A percentile compares a stretch with the other conserved stretches of the same genome.
Conservation (phyloP, 2,113 vertebrate genomes). For the Pangasianodon gigas region DNA sequence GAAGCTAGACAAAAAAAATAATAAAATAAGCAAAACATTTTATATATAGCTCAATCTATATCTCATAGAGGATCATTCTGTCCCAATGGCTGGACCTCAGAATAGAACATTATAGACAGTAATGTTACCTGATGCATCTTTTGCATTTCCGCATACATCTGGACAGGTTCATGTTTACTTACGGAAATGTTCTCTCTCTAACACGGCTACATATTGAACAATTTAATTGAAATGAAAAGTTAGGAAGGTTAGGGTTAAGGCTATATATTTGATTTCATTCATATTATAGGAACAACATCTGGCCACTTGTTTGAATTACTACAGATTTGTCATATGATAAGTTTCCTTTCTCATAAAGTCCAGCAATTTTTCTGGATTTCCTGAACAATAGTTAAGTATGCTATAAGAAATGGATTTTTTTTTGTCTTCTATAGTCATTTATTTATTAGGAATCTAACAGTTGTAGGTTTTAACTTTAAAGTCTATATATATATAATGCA, state of each 20-base stretch:
- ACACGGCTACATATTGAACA: background rate
- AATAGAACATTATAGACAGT: background rate
- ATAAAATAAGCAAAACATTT: background rate
- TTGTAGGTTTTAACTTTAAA: background rate
- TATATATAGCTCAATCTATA: background rate
- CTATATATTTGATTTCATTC: background rate
- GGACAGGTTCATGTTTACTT: background rate
- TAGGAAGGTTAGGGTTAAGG: background rate
- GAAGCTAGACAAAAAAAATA: background rate
- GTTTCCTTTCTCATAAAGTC: background rate
- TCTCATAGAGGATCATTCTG: background rate
- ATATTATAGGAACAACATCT: background rate
- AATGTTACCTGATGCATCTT: background rate
- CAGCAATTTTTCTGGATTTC: background rate
- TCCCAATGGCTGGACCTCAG: background rate
- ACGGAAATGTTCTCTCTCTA: background rate
- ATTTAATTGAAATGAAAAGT: too few species aligned
- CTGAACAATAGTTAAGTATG: background rate
- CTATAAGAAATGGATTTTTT: background rate
- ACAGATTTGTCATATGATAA: background rate
- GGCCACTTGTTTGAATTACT: background rate
- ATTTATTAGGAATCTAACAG: background rate
- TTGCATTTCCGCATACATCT: background rate
- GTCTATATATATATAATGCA: background rate
- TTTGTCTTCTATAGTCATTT: background rate